Evolutionary conservation across 2,797 vertebrate species (phyloP).

Genomic region (Hyperoplus lanceolatus): DNA sequence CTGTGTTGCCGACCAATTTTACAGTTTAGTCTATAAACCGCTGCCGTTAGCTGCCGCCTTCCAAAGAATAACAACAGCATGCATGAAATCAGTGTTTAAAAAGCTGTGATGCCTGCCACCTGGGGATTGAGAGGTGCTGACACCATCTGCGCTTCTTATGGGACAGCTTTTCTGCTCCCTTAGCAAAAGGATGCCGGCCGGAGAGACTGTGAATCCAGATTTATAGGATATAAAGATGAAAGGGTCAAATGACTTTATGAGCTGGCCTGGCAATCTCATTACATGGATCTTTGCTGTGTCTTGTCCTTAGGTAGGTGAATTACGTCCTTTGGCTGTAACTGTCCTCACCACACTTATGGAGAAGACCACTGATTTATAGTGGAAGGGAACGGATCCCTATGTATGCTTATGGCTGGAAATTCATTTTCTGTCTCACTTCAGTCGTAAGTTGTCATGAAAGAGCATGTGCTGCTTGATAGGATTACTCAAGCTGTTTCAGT

Average conservation of each 20-base stretch:
- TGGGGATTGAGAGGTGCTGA: slow-evolving; percentile 30
- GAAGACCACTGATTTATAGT: slow-evolving; percentile 6
- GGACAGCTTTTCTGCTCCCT: slow-evolving; percentile 41
- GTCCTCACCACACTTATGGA: neutral
- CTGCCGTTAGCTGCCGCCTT: neutral
- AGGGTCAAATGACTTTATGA: slow-evolving; percentile 53
- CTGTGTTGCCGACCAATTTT: slow-evolving; percentile 2
- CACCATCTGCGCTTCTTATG: neutral
- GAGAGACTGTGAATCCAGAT: slow-evolving; percentile 55
- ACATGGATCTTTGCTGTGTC: slow-evolving; percentile 41
- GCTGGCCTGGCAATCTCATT: slow-evolving; percentile 64
- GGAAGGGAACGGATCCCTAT: neutral
- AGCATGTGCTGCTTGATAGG: slow-evolving; percentile 13
- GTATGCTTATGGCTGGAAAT: neutral
- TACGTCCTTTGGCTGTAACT: slow-evolving; percentile 5
- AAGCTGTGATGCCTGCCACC: slow-evolving; percentile 18
- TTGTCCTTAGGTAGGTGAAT: slow-evolving; percentile 27
- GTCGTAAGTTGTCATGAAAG: slow-evolving; percentile 4
- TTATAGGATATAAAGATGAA: slow-evolving; percentile 61
- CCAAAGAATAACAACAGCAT: neutral
- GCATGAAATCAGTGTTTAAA: slow-evolving; percentile 34
- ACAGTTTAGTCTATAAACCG: neutral
- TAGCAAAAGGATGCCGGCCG: slow-evolving; percentile 7
- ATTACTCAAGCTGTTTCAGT: slow-evolving; percentile 25
- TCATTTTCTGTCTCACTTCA: slow-evolving; percentile 9